Percentiles rank a stretch among this genome's conserved stretches.
phyloP scores from a whole-genome alignment of 2,113 vertebrate species.

The Ovibos moschatus region DNA sequence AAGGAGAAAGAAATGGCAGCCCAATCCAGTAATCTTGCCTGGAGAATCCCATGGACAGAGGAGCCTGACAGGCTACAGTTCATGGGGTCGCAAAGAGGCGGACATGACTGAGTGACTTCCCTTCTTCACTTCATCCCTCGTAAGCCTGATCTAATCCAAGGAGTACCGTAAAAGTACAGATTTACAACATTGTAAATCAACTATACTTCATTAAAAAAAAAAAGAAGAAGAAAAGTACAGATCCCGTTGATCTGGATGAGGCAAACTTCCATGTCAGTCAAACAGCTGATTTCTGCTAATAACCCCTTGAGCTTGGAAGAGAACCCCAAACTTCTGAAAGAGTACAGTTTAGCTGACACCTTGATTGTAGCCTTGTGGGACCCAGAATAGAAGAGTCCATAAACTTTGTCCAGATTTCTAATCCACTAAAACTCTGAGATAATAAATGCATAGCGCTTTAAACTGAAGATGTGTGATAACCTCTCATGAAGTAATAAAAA shows the following conservation, averaged over 20 bases:
- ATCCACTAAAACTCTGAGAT: background rate
- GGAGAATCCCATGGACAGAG: background rate
- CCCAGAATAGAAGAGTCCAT: background rate
- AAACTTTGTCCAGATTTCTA: background rate
- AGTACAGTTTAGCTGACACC: background rate
- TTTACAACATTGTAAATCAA: background rate
- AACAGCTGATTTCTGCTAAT: background rate
- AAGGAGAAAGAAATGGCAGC: background rate
- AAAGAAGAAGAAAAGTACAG: background rate
- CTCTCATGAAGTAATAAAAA: background rate
- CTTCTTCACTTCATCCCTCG: background rate
- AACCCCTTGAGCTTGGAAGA: background rate
- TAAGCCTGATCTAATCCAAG: background rate
- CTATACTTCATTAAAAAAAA: background rate
- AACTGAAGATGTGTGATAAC: background rate
- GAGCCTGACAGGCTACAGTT: background rate
- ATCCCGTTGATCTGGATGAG: background rate
- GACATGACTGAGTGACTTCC: background rate
- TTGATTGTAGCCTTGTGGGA: background rate
- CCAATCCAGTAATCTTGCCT: background rate
- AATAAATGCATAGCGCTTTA: background rate
- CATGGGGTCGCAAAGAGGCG: fast-evolving
- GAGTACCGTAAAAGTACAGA: background rate
- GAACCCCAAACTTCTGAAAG: background rate
- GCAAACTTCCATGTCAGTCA: background rate